Evolutionary conservation across 2,113 vertebrate genomes (phyloP), one percentile per base, ranked within the genome.

Genomic region (Spilogale gracilis): DNA sequence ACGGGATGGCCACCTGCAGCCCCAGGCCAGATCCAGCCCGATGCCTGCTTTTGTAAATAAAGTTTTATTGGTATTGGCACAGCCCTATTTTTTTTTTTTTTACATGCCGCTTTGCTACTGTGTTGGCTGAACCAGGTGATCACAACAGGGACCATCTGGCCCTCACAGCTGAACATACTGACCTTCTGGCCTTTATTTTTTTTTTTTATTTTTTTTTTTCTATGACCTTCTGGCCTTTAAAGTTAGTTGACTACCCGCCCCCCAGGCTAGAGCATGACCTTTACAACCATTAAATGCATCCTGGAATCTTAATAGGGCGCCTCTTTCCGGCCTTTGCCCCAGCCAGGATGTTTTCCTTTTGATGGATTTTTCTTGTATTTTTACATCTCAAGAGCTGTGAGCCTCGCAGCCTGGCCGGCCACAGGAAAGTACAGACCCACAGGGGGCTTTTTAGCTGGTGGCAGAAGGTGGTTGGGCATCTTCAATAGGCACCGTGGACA

Each of bases 31-130:
- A 76, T 93, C 32, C 0, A 0, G 91, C 52, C 67, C 18, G 0
- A 58, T 8, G 12, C 76, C 11, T 79, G 61, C 30, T 58, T 88
- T 69, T 89, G 71, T 76, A 60, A 81, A 76, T 76, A 96, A 97
- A 92, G 79, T 80, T 96, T 94, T 61, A 85, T 85, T 69, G 73
- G 18, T 61, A 85, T 85, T 69, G 79, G 14, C 79, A 4, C 1
- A 6, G n/a, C 61, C 58, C 60, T 32, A 9, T 18, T 1, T 17
- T 16, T 69, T 69, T 69, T 69, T n/a, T n/a, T 18, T 16, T 14
- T 27, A 69, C 20, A 16, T 8, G n/a, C 50, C 17, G 48, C 45
- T 43, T 30, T 95, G 52, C 7, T 63, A 11, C 60, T 1, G 6
- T 6, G 32, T 6, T 6, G 4, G 11, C 86, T 71, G 52, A 43